Conservation (phyloP, 1,140 invertebrate genomes). For the Cepaea nemoralis region DNA sequence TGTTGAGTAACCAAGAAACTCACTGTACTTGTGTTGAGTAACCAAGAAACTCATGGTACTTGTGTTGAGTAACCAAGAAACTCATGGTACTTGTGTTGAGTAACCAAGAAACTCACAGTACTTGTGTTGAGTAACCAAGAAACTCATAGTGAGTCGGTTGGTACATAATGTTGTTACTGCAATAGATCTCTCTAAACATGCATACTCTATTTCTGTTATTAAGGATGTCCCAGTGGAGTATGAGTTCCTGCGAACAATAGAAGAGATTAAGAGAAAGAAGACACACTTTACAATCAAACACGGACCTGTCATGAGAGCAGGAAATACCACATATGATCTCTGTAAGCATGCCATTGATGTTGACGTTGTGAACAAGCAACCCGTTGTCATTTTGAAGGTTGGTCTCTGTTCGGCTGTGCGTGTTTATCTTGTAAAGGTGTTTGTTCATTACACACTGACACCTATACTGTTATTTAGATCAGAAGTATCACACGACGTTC, state of each 20-base stretch:
- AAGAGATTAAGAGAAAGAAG: conserved; percentile 65
- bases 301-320: conserved; percentile 65
- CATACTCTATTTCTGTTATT: not conserved
- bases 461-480: not conserved
- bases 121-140: too few species aligned
- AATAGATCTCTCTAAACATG: too few species aligned
- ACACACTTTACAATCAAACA: conserved; percentile 60
- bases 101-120: too few species aligned
- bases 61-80: too few species aligned
- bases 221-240: conserved; percentile 70
- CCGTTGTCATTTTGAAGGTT: conserved; percentile 62
- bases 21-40: too few species aligned
- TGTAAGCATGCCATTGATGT: conserved; percentile 66
- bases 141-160: too few species aligned
- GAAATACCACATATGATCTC: conserved; percentile 68
- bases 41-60: too few species aligned
- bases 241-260: conserved; percentile 66
- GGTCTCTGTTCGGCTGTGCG: too few species aligned
- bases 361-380: conserved; percentile 55
- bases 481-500: not conserved
- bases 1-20: too few species aligned
- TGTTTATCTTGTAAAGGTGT: too few species aligned
- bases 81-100: too few species aligned
- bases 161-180: too few species aligned
- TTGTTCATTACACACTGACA: not conserved